These are phyloP conservation scores for Mobula birostris DNA, from an alignment of 2,113 vertebrate species.

Conservation along the genomic window DNA sequence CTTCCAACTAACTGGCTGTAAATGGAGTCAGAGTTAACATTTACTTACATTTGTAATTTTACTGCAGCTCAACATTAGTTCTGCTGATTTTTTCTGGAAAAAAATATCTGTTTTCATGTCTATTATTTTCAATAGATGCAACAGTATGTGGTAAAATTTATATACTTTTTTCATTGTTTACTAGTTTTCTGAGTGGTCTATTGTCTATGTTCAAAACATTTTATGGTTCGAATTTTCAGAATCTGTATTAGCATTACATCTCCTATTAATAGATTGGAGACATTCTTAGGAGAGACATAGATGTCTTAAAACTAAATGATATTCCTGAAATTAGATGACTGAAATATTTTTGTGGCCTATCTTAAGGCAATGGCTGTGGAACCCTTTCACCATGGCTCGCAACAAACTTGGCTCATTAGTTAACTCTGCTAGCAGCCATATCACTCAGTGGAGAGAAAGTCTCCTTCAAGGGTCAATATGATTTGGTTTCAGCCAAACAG, in stretches of 20 bases:
- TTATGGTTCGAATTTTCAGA: not conserved
- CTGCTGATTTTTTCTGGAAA: not conserved
- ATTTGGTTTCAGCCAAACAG: no score
- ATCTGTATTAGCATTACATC: not conserved
- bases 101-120: not conserved
- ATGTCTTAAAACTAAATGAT: no score
- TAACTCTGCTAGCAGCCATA: no score
- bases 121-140: not conserved
- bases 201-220: not conserved
- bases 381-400: no score
- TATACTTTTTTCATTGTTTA: not conserved
- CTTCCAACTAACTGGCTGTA: not conserved
- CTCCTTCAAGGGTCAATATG: no score
- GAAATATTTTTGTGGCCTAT: no score
- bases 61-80: not conserved
- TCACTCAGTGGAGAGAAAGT: no score
- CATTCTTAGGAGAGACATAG: no score
- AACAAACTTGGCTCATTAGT: no score
- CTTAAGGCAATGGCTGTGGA: no score
- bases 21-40: not conserved
- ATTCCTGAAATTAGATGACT: no score
- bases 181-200: not conserved
- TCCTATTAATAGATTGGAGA: no score
- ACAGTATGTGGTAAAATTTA: not conserved
- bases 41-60: not conserved